A percentile compares a stretch with the other conserved stretches of the same genome.
phyloP scores from a whole-genome alignment of 30 jellyfish, hydroid and myxozoan genomes.

The Mastigias papua region DNA sequence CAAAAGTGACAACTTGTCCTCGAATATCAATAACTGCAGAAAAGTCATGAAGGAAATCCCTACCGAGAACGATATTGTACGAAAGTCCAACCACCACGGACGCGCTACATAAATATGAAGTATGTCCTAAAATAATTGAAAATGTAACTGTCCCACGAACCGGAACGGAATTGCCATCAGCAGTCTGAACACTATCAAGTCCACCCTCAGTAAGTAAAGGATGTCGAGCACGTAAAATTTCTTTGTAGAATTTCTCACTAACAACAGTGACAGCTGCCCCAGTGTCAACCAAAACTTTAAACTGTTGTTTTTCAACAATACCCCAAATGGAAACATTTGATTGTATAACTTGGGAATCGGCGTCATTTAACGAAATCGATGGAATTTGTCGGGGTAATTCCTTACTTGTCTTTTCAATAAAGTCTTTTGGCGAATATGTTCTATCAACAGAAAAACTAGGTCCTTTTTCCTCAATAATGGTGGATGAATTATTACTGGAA shows the following conservation, averaged over 20 bases:
- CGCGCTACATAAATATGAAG: not conserved
- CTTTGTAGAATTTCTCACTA: slow-evolving; percentile 11
- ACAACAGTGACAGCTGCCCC: slow-evolving; percentile 39
- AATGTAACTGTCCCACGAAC: slow-evolving; percentile 32
- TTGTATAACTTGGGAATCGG: not conserved
- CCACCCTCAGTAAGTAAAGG: slow-evolving; percentile 28
- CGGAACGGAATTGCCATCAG: not conserved
- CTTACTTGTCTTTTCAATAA: not conserved
- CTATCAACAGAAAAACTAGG: not conserved
- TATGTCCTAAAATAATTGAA: not conserved
- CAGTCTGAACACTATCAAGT: slow-evolving; percentile 25
- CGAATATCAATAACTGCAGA: slow-evolving; percentile 29
- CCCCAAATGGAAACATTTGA: slow-evolving; percentile 26
- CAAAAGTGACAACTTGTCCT: slow-evolving; percentile 5
- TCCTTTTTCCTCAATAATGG: not conserved
- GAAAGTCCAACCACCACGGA: slow-evolving; percentile 16
- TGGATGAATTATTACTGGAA: not conserved
- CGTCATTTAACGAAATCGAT: slow-evolving; percentile 12
- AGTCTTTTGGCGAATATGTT: not conserved
- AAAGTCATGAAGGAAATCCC: slow-evolving; percentile 8
- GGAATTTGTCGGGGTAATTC: not conserved
- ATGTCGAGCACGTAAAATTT: slow-evolving; percentile 33
- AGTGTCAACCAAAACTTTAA: slow-evolving; percentile 28
- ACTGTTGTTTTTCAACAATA: slow-evolving; percentile 32
- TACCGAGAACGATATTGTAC: slow-evolving; percentile 20